Base-by-base conservation (phyloP, 2,888 invertebrate genomes). In the Polymixis flavicincta region DNA sequence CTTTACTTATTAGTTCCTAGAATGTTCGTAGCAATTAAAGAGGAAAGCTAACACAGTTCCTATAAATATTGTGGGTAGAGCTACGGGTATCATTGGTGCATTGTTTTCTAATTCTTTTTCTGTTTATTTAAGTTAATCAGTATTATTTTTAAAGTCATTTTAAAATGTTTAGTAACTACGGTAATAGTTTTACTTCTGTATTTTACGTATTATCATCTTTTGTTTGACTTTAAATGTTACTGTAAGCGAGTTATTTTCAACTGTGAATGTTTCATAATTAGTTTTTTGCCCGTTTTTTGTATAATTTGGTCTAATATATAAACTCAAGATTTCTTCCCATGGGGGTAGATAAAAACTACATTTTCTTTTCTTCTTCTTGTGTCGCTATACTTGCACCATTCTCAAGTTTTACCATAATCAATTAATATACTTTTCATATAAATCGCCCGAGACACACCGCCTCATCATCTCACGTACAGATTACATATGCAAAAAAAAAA, bases 11-110 rank as follows among this genome's bases (percentile, higher is more conserved):
- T n/a, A n/a, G 19, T 83, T 73, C 42, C 17, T 17, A 64, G 63
- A 83, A 64, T 42, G 57, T 72, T 72, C 28, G 59, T 59, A 25
- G 25, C 52, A 61, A 71, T 42, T 32, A 48, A 0, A 22, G 13
- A 50, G 66, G 37, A 52, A 14, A 63, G 19, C 14, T 0, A 65
- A 32, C 54, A 42, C 8, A 3, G 19, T 48, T 74, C 0, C 17
- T 13, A 45, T 54, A 28, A 55, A 19, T 37, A 42, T 32, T 14
- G n/a, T 17, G 17, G 14, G 17, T 59, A 25, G 11, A 48, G 17
- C 55, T 11, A 17, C 6, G 22, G 28, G 9, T 32, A 50, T 5
- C 25, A 71, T 54, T 48, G 25, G 5, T 57, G 13, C 13, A 28
- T 37, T 25, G 0, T 52, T 42, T 67, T 52, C n/a, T n/a, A n/a